phyloP scores from a whole-genome alignment of 2,113 vertebrate species.

The Rhineura floridana region DNA sequence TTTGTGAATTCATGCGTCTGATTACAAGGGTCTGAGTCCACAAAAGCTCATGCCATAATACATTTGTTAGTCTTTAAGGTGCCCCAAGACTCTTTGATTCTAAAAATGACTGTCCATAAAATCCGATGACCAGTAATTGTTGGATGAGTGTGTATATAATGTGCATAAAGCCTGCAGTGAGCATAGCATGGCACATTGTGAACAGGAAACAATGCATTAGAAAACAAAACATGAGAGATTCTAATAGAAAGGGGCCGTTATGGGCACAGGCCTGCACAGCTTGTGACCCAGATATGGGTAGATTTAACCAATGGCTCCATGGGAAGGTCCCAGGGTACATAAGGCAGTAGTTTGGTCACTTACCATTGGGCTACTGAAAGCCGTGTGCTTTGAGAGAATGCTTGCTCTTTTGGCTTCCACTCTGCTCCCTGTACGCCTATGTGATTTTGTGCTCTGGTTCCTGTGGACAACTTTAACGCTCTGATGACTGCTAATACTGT shows the following conservation, averaged over 20 bases:
- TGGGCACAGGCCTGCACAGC: neutral
- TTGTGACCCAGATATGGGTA: neutral
- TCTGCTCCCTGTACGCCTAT: conserved; percentile 88
- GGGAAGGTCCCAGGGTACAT: neutral
- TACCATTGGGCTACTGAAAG: conserved; percentile 99
- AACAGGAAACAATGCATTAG: neutral
- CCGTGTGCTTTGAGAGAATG: conserved; percentile 92
- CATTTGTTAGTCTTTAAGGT: no score
- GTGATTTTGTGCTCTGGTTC: conserved; percentile 90
- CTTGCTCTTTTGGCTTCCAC: conserved; percentile 91
- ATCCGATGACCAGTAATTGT: no score
- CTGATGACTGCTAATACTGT: conserved; percentile 87
- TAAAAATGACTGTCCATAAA: neutral
- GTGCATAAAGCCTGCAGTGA: neutral
- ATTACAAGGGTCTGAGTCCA: no score
- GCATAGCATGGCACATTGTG: no score
- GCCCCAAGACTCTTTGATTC: no score
- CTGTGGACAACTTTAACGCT: conserved; percentile 83
- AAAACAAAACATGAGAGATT: neutral
- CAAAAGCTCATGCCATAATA: no score
- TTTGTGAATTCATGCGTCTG: no score
- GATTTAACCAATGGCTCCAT: neutral
- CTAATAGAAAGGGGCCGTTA: neutral
- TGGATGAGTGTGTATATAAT: neutral
- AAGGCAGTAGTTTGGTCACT: conserved; percentile 37